Evolutionary conservation across 1,140 invertebrate species (phyloP).

Genomic region (Philotrypesis tridentata): DNA sequence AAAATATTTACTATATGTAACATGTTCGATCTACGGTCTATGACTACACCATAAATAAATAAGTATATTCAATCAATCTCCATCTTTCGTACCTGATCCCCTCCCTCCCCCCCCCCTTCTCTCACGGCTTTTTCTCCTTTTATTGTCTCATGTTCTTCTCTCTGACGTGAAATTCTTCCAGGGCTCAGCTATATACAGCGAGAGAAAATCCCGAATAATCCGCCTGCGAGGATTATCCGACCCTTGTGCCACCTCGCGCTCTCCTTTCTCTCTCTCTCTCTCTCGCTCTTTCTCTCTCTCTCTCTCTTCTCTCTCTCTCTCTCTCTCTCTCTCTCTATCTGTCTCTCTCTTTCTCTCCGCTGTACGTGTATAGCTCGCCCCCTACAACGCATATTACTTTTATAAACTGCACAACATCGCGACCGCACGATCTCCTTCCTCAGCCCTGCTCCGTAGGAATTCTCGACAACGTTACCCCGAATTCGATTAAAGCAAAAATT

Average conservation of each 20-base stretch:
- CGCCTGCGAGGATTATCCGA: slow-evolving; percentile 69
- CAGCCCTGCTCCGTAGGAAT: too few relatives aligned
- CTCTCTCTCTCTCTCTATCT: too few relatives aligned
- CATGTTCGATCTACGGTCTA: too few relatives aligned
- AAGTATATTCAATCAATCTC: too few relatives aligned
- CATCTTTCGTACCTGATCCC: too few relatives aligned
- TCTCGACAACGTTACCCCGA: too few relatives aligned
- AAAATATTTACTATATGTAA: too few relatives aligned
- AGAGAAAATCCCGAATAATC: slow-evolving; percentile 71
- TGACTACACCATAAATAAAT: too few relatives aligned
- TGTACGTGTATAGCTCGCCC: slow-evolving; percentile 47
- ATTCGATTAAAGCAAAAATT: background rate
- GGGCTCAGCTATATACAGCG: slow-evolving; percentile 56
- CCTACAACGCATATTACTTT: slow-evolving; percentile 31
- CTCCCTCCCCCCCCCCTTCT: background rate
- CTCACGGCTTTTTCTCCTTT: background rate
- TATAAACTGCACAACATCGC: slow-evolving; percentile 43
- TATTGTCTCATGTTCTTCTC: slow-evolving; percentile 33
- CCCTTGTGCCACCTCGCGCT: slow-evolving; percentile 59
- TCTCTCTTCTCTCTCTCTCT: slow-evolving; percentile 54
- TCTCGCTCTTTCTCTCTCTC: too few relatives aligned
- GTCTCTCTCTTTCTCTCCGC: background rate
- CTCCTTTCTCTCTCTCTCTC: slow-evolving; percentile 57
- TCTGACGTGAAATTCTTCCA: slow-evolving; percentile 43
- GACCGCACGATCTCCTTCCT: background rate